A percentile compares a stretch with the other conserved stretches of the same genome.
These are phyloP conservation scores for Synaphobranchus kaupii DNA, from an alignment of 2,797 vertebrate species.

Conservation along the genomic window DNA sequence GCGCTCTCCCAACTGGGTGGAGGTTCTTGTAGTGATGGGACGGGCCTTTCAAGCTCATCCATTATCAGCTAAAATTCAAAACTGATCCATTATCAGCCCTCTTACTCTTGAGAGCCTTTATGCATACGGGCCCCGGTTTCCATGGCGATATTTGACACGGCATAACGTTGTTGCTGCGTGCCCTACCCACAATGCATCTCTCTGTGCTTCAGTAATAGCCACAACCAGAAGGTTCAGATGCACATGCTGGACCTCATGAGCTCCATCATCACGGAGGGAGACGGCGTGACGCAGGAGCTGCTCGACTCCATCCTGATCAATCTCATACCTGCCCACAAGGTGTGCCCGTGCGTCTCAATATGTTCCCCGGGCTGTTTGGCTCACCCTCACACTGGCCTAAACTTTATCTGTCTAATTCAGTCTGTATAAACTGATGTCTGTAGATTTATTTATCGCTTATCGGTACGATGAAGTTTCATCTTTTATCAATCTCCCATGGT, in stretches of 20 bases:
- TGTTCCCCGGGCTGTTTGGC: not conserved
- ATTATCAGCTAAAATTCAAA: too few species aligned
- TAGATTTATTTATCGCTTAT: too few species aligned
- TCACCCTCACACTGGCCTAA: not conserved
- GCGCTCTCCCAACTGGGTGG: too few species aligned
- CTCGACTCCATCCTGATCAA: conserved; percentile 98
- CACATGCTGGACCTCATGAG: conserved; percentile 99
- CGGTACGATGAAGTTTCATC: too few species aligned
- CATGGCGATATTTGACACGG: too few species aligned
- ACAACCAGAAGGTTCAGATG: conserved; percentile 99
- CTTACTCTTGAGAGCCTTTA: too few species aligned
- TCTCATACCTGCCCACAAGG: conserved; percentile 99
- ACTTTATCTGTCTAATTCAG: not conserved
- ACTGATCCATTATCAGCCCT: too few species aligned
- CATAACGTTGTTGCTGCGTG: too few species aligned
- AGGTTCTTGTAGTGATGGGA: too few species aligned
- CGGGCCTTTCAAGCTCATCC: too few species aligned
- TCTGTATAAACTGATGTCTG: not conserved
- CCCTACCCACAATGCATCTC: not conserved
- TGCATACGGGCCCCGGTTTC: too few species aligned
- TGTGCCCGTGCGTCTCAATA: conserved; percentile 62
- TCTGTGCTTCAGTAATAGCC: conserved; percentile 86
- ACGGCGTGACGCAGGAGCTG: conserved; percentile 97
- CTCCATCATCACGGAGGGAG: conserved; percentile 99
- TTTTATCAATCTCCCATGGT: not conserved